Conservation (phyloP, 2,888 invertebrate species). For the Pheosia gnoma region DNA sequence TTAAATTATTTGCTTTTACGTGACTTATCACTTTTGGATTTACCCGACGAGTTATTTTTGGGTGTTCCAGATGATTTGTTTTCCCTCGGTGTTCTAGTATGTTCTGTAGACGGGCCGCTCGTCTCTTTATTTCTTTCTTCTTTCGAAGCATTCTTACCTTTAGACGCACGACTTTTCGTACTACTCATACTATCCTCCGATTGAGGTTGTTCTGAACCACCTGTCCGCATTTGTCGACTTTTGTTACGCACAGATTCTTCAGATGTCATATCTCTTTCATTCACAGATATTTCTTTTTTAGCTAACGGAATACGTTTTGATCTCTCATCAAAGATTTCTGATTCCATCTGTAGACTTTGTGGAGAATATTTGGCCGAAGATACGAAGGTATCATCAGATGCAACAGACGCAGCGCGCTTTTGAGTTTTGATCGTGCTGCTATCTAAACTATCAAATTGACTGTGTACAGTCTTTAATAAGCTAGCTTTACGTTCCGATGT, state of each 20-base stretch:
- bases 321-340: background rate
- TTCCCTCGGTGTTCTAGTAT: slow-evolving; percentile 6
- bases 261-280: background rate
- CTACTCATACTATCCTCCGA: slow-evolving; percentile 8
- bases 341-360: background rate
- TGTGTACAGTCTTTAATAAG: slow-evolving; percentile 8
- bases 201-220: background rate
- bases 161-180: slow-evolving; percentile 1
- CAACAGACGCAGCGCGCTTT: background rate
- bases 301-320: background rate
- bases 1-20: slow-evolving; percentile 1
- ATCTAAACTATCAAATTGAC: slow-evolving; percentile 3
- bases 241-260: background rate
- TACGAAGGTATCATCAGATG: slow-evolving; percentile 3
- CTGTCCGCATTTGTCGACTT: background rate
- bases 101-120: background rate
- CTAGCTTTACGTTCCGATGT: slow-evolving; percentile 23
- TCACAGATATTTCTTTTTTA: background rate
- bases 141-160: slow-evolving; percentile 1
- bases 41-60: slow-evolving; percentile 2
- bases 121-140: slow-evolving; percentile 1
- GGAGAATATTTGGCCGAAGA: background rate
- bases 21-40: background rate
- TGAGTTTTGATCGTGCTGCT: background rate
- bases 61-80: slow-evolving; percentile 3